phyloP scores from a whole-genome alignment of 2,888 invertebrate species.

The Ennomos fuscantarius region DNA sequence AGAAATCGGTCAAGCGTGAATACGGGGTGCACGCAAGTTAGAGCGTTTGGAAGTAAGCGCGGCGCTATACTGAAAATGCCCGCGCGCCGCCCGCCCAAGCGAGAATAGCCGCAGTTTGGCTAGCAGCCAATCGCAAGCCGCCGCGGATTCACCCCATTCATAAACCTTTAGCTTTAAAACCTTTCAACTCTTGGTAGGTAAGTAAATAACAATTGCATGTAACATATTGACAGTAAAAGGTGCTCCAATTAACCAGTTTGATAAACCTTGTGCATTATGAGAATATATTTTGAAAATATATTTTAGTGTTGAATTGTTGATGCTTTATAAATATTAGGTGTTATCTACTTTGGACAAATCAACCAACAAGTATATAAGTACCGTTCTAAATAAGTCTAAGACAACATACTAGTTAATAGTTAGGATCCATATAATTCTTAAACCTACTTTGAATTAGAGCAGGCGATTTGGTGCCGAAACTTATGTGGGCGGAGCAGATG shows the following conservation, averaged over 20 bases:
- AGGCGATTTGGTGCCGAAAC: slow-evolving; percentile 1
- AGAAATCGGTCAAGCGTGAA: slow-evolving; percentile 22
- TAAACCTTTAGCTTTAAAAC: slow-evolving; percentile 47
- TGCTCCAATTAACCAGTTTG: slow-evolving; percentile 4
- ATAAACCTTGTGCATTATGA: background rate
- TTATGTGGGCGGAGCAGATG: slow-evolving; percentile 21
- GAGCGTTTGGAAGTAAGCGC: slow-evolving; percentile 48
- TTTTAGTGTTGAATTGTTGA: too few species aligned
- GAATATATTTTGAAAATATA: too few species aligned
- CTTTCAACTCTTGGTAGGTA: slow-evolving; percentile 10
- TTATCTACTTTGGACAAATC: too few species aligned
- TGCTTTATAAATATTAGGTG: too few species aligned
- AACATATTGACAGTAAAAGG: slow-evolving; percentile 15
- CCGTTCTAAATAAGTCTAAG: too few species aligned
- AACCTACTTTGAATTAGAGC: slow-evolving; percentile 5
- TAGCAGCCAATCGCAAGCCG: slow-evolving; percentile 64
- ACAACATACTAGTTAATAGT: too few species aligned
- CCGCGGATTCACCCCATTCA: slow-evolving; percentile 70
- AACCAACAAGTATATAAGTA: too few species aligned
- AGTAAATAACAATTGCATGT: slow-evolving; percentile 19
- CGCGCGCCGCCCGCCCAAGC: slow-evolving; percentile 71
- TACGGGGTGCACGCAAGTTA: slow-evolving; percentile 32
- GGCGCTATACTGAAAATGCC: slow-evolving; percentile 72
- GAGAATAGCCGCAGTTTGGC: slow-evolving; percentile 74
- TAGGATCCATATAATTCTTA: background rate